Base-by-base conservation (phyloP, 1,140 invertebrate genomes). In the Hestina assimilis region DNA sequence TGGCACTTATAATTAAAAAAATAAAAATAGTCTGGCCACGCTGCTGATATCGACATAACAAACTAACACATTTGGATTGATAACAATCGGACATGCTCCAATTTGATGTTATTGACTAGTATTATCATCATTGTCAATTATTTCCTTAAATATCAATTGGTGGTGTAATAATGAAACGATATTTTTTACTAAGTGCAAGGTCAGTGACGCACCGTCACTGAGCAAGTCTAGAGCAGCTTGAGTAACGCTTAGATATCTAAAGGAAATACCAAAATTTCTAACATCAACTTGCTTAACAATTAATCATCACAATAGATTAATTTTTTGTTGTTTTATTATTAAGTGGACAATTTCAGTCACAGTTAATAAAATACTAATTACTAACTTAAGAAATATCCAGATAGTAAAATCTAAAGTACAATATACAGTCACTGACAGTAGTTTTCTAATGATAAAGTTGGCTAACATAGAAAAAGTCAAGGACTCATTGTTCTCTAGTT, bases 171-270 rank as follows among this genome's bases (percentile, higher is more conserved):
- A 28, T 29, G 29, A 41, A 43, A 28, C 17, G 7, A 29, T 19
- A 20, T 59, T 53, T 46, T 58, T 52, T 53, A 17, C 28, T 41
- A 28, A 15, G 7, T 15, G 23, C 41, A 57, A 62, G 53, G 59
- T 52, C 42, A 46, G 12, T 47, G 35, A 42, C 42, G 48, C 12
- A 43, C 23, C 33, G 20, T 53, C 31, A 59, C 67, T 62, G 38
- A 55, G 58, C 46, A 57, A 64, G 55, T 60, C 65, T 76, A 66
- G 68, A 79, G 61, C 59, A 64, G 50, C 41, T 78, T 75, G 62
- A 57, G 70, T 63, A 79, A 79, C 60, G 54, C 42, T 68, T 40
- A 54, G 59, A 72, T 69, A 58, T 47, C 35, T 23, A 58, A n/a
- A n/a, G n/a, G 42, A 45, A 40, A 60, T 60, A 55, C 51, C 52